phyloP scores from a whole-genome alignment of 2,888 invertebrate genomes.

The Taphrorychus bicolor region DNA sequence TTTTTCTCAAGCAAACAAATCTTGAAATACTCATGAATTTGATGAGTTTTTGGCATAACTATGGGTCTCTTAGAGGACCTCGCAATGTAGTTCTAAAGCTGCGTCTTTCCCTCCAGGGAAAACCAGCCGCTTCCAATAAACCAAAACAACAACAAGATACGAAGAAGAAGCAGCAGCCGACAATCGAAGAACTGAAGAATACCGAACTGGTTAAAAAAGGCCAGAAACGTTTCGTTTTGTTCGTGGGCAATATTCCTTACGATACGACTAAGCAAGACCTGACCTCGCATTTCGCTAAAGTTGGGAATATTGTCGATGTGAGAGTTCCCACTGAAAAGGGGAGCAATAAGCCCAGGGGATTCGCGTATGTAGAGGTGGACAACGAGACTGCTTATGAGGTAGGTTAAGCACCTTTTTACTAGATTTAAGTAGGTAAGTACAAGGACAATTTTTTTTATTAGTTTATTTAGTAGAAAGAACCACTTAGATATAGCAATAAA shows the following conservation, averaged over 20 bases:
- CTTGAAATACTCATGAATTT: no score
- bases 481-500: no score
- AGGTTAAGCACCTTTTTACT: no score
- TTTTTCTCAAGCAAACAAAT: no score
- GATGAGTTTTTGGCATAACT: no score
- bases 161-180: slow-evolving; percentile 29
- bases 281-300: slow-evolving; percentile 59
- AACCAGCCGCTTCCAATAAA: not conserved
- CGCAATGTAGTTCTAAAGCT: no score
- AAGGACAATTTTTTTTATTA: not conserved
- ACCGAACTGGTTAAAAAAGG: slow-evolving; percentile 41
- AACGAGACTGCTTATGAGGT: slow-evolving; percentile 60
- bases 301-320: slow-evolving; percentile 55
- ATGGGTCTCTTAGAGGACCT: no score
- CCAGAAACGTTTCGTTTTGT: slow-evolving; percentile 57
- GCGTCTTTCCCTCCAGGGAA: slow-evolving; percentile 29
- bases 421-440: no score
- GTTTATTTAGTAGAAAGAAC: no score
- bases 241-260: slow-evolving; percentile 61
- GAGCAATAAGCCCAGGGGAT: slow-evolving; percentile 57
- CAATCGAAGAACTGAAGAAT: slow-evolving; percentile 41
- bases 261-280: slow-evolving; percentile 56
- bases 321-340: slow-evolving; percentile 56
- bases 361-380: slow-evolving; percentile 60
- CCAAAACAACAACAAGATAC: slow-evolving; percentile 14